phyloP scores from a whole-genome alignment of 1,140 invertebrate species.

The Drosophila paulistorum region DNA sequence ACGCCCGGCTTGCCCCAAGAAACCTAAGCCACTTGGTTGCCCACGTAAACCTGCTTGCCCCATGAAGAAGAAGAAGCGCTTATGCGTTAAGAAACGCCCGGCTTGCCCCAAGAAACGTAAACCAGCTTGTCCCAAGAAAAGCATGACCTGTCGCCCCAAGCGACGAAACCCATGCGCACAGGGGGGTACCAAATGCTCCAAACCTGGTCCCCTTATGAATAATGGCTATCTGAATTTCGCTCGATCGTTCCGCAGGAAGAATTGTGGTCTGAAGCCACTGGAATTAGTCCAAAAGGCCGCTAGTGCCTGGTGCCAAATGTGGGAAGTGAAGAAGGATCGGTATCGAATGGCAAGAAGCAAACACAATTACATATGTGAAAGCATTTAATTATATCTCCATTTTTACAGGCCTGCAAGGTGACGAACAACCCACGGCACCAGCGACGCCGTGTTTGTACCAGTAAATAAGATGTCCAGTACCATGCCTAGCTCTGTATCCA shows the following conservation, averaged over 20 bases:
- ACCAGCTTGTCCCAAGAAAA: background rate
- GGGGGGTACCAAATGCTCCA: conserved; percentile 34
- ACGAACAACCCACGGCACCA: too few species aligned
- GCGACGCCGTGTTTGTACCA: too few species aligned
- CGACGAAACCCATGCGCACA: background rate
- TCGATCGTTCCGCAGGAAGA: conserved; percentile 3
- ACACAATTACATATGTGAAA: background rate
- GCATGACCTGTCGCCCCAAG: background rate
- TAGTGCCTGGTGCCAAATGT: background rate
- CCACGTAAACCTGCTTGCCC: too few species aligned
- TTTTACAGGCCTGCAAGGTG: too few species aligned
- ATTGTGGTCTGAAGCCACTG: conserved; percentile 18
- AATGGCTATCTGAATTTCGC: conserved; percentile 29
- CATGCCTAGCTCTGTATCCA: too few species aligned
- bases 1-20: too few species aligned
- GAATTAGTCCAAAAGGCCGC: conserved; percentile 18
- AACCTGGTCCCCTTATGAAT: conserved; percentile 24
- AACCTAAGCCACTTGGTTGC: too few species aligned
- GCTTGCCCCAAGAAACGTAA: background rate
- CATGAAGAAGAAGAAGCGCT: too few species aligned
- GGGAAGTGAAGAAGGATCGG: conserved; percentile 6
- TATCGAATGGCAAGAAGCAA: conserved; percentile 14
- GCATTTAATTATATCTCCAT: too few species aligned
- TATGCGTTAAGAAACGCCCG: too few species aligned
- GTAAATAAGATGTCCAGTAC: too few species aligned